These are phyloP conservation scores for Apodemus sylvaticus DNA, from an alignment of 2,113 vertebrate genomes.

Conservation along the genomic window DNA sequence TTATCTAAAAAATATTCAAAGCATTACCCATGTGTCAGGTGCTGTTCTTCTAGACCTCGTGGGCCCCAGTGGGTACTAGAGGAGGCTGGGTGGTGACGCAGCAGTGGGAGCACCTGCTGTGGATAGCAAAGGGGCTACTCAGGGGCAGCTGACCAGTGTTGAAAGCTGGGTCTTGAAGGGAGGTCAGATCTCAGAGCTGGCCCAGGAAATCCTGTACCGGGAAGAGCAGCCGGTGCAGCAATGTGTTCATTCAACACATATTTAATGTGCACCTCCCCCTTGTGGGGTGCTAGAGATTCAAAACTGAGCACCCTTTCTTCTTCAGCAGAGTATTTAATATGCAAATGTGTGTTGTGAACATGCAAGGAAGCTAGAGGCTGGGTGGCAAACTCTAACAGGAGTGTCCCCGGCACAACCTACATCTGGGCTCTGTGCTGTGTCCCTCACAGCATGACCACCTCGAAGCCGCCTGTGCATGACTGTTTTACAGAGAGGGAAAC, in stretches of 20 bases:
- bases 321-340: background rate
- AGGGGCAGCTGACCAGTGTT: background rate
- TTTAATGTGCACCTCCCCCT: background rate
- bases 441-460: background rate
- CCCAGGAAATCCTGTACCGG: background rate
- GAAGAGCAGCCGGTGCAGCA: background rate
- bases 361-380: background rate
- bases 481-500: conserved; percentile 5
- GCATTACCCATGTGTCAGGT: background rate
- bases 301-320: background rate
- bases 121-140: background rate
- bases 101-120: background rate
- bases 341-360: background rate
- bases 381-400: background rate
- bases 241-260: fast-evolving
- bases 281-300: background rate
- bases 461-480: background rate
- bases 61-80: background rate
- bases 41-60: background rate
- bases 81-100: background rate
- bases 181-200: background rate
- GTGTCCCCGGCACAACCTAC: background rate
- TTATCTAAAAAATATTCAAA: background rate
- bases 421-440: background rate
- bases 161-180: background rate